Evolutionary conservation across 2,797 vertebrate species (phyloP), one percentile per base, ranked within the genome.

Genomic region (Sternarchorhynchus goeldii): DNA sequence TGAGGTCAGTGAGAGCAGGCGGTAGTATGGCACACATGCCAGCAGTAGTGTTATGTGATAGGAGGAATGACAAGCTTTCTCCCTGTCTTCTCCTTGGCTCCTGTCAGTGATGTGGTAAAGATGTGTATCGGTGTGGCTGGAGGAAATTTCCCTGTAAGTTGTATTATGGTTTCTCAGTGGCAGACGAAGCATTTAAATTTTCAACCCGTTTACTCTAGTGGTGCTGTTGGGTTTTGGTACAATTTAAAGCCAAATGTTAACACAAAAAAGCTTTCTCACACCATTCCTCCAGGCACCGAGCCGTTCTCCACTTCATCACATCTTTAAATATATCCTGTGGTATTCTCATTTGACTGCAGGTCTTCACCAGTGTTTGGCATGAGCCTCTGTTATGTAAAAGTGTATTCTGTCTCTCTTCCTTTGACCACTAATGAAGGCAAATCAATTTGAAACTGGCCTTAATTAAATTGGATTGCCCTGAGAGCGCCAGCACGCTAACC

Each of bases 311-410:
- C 56, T 60, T 58, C 14, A 57, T 41, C 74, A 20, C 29, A 10
- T 50, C 67, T 65, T 71, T 69, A 34, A 73, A 71, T 69, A 58
- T 50, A 71, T 63, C 79, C 73, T 70, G 60, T 50, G 39, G 20
- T 50, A 29, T 80, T 75, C 55, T 18, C 60, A 71, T 73, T 56
- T 73, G 60, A 76, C 68, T 62, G 57, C 57, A 71, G 76, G 69
- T 67, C 45, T 55, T 67, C 74, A 84, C 85, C 86, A 88, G 83
- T 85, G 83, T 82, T 81, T 17, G 34, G 59, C 50, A 65, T 68
- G 73, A 76, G 75, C 77, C 82, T 77, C 75, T 82, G 85, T 91
- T 90, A 88, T 81, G 85, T 88, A 91, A 91, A 89, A 88, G 83
- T 78, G 32, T 81, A 84, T 78, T 86, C 67, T 83, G 84, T 88